A percentile compares a stretch with the other conserved stretches of the same genome.
phyloP scores from a whole-genome alignment of 2,113 vertebrate species.

The Sylvicapra grimmia region DNA sequence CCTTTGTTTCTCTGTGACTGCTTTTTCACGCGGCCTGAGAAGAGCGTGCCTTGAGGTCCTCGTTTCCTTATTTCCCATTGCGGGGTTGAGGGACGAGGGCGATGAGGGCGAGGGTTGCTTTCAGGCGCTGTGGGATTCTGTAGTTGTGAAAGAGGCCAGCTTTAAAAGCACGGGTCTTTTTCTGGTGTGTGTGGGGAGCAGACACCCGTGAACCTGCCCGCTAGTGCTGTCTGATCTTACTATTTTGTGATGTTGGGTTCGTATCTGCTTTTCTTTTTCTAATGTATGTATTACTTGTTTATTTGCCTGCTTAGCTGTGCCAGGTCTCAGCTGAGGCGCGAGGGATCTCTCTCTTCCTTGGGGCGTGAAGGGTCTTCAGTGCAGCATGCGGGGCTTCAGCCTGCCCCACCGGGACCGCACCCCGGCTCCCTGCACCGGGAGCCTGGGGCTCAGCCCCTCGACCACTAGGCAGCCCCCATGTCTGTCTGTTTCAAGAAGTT shows the following conservation, averaged over 20 bases:
- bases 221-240: not conserved
- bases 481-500: not conserved
- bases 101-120: not conserved
- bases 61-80: not conserved
- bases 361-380: not conserved
- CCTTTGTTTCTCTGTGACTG: not conserved
- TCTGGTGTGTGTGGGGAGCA: not conserved
- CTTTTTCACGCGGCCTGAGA: not conserved
- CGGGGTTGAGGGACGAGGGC: not conserved
- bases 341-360: not conserved
- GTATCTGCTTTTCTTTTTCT: not conserved
- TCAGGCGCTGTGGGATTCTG: not conserved
- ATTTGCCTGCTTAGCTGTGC: not conserved
- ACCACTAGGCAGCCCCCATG: not conserved
- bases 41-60: not conserved
- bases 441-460: not conserved
- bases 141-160: not conserved
- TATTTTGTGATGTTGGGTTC: not conserved
- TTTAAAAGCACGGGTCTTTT: not conserved
- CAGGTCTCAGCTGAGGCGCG: not conserved
- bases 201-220: not conserved
- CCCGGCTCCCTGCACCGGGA: not conserved
- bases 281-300: fast-evolving
- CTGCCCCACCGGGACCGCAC: not conserved
- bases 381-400: fast-evolving